Evolutionary conservation across 1,140 invertebrate genomes (phyloP).

Genomic region (Brachionus rotundiformis): DNA sequence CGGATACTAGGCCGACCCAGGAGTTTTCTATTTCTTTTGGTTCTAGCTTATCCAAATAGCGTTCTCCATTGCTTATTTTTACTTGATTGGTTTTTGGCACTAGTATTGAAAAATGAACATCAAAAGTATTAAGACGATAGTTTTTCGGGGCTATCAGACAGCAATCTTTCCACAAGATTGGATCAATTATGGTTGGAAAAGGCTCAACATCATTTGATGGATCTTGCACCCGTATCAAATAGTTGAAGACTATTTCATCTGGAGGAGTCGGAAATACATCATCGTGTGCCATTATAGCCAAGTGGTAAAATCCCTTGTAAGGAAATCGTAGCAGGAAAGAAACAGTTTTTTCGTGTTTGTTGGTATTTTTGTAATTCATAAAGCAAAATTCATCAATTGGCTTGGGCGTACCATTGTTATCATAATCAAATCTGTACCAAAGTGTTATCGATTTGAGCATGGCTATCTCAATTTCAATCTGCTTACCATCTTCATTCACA

Average conservation of each 20-base stretch:
- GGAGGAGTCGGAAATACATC: conserved; percentile 22
- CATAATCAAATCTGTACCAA: conserved; percentile 39
- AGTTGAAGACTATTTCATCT: conserved; percentile 45
- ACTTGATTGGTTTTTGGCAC: conserved; percentile 24
- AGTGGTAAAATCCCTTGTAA: conserved; percentile 34
- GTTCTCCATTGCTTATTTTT: conserved; percentile 22
- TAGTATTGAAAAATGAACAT: conserved; percentile 45
- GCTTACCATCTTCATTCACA: conserved; percentile 45
- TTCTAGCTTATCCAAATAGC: conserved; percentile 5
- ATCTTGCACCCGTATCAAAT: conserved; percentile 35
- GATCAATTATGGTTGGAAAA: conserved; percentile 36
- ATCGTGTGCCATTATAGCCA: conserved; percentile 41
- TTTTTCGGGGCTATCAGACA: conserved; percentile 46
- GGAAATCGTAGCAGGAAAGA: conserved; percentile 47
- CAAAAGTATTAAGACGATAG: conserved; percentile 39
- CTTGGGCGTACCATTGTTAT: conserved; percentile 20
- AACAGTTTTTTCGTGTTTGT: conserved; percentile 42
- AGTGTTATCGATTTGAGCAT: conserved; percentile 29
- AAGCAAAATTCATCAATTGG: conserved; percentile 29
- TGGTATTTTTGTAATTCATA: conserved; percentile 42
- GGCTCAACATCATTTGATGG: conserved; percentile 36
- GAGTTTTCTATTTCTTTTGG: conserved; percentile 49
- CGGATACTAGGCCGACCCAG: conserved; percentile 29
- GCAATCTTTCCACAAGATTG: conserved; percentile 51
- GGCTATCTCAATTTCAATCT: conserved; percentile 44